These are phyloP conservation scores for Drosophila quinaria DNA, from an alignment of 2,888 invertebrate genomes.

Conservation along the genomic window DNA sequence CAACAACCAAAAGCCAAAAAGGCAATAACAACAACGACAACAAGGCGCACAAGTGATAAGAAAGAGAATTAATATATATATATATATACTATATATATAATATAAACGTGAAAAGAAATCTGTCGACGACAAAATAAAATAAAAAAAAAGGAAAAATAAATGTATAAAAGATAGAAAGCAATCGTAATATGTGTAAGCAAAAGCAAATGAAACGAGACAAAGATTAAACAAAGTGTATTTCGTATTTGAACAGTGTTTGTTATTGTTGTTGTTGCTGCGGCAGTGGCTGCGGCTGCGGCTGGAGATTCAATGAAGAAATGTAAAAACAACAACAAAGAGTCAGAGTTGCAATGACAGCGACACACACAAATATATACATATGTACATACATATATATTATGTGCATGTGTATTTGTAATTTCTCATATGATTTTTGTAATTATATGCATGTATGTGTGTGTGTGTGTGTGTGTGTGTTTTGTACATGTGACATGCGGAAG, in stretches of 20 bases:
- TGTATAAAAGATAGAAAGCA: slow-evolving; percentile 66
- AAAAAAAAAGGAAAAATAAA: slow-evolving; percentile 52
- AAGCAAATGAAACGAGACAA: slow-evolving; percentile 42
- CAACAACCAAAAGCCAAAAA: slow-evolving; percentile 44
- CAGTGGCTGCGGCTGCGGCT: slow-evolving; percentile 32
- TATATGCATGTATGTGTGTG: slow-evolving; percentile 21
- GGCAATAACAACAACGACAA: slow-evolving; percentile 41
- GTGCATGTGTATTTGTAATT: slow-evolving; percentile 23
- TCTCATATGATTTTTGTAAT: slow-evolving; percentile 43
- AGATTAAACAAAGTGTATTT: slow-evolving; percentile 74
- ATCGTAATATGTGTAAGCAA: slow-evolving; percentile 70
- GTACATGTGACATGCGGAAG: slow-evolving; percentile 67
- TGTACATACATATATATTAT: not conserved
- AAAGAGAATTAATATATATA: slow-evolving; percentile 60
- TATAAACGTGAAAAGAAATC: slow-evolving; percentile 71
- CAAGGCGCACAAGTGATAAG: slow-evolving; percentile 55
- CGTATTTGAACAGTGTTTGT: slow-evolving; percentile 64
- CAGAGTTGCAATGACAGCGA: slow-evolving; percentile 41
- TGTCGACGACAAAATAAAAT: slow-evolving; percentile 46
- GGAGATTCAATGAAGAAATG: slow-evolving; percentile 40
- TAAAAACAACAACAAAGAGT: slow-evolving; percentile 31
- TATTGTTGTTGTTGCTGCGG: slow-evolving; percentile 47
- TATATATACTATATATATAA: slow-evolving; percentile 58
- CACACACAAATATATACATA: slow-evolving; percentile 30
- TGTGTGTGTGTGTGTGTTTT: slow-evolving; percentile 24